These are phyloP conservation scores for Halcyon leucocephala DNA, from an alignment of 2,797 vertebrate genomes.

Conservation along the genomic window DNA sequence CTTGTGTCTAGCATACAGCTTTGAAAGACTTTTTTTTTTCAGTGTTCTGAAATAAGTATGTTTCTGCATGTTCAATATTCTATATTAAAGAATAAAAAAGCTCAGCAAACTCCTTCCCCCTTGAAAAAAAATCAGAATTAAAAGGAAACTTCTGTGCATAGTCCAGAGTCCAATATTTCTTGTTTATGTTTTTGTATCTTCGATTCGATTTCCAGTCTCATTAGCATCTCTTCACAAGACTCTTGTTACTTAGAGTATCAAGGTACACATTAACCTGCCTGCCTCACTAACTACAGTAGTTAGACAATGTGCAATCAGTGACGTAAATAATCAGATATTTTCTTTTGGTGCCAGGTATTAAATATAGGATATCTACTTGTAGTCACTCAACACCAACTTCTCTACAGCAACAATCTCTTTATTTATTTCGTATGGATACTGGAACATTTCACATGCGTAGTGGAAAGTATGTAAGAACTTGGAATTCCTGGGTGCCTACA, in stretches of 20 bases:
- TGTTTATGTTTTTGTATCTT: not conserved
- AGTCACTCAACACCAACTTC: not conserved
- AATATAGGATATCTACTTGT: not conserved
- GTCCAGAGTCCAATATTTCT: not conserved
- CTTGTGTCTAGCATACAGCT: not conserved
- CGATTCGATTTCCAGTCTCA: not conserved
- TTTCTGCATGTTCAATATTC: not conserved
- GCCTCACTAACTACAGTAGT: not conserved
- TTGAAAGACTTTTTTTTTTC: not conserved
- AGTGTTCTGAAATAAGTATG: not conserved
- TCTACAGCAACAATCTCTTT: not conserved
- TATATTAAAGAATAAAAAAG: not conserved
- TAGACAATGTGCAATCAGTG: not conserved
- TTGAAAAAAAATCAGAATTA: not conserved
- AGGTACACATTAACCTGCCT: conserved; percentile 10
- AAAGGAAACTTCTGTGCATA: not conserved
- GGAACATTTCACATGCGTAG: not conserved
- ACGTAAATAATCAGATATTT: not conserved
- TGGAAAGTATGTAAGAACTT: not conserved
- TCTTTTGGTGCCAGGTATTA: not conserved
- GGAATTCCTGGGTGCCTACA: not conserved
- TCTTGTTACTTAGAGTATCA: not conserved
- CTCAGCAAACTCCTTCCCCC: not conserved
- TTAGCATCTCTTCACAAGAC: not conserved
- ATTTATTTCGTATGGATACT: not conserved